Conservation (phyloP, 1,140 invertebrate genomes). For the Nephila pilipes region DNA sequence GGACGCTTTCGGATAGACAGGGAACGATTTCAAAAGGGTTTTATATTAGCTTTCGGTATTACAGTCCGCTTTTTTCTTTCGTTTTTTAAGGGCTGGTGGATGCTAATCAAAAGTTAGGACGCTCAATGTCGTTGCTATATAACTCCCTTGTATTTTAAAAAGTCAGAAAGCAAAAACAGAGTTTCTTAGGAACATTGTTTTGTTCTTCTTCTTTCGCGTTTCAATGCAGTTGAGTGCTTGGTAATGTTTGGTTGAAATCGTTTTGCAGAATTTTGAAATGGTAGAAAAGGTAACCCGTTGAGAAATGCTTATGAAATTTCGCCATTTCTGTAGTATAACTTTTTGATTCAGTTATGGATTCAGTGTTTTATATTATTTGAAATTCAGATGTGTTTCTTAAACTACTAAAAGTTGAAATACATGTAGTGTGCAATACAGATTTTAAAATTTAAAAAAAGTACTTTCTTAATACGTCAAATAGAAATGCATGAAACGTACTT, state of each 20-base stretch:
- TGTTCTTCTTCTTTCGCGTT: not conserved
- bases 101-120: slow-evolving; percentile 13
- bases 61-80: slow-evolving; percentile 6
- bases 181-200: not conserved
- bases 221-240: not conserved
- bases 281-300: not conserved
- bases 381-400: not conserved
- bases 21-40: slow-evolving; percentile 57
- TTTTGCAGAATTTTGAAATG: not conserved
- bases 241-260: not conserved
- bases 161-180: not conserved
- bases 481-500: no score
- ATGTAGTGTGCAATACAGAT: not conserved
- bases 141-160: slow-evolving; percentile 21
- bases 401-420: not conserved
- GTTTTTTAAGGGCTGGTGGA: not conserved
- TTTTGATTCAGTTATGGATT: not conserved
- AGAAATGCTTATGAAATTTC: no score
- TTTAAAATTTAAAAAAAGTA: no score
- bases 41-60: slow-evolving; percentile 69
- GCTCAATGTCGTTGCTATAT: not conserved
- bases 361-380: not conserved
- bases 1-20: slow-evolving; percentile 34
- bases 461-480: no score
- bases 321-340: no score